Conservation (phyloP, 2,888 invertebrate species). For the Conistra vaccinii region DNA sequence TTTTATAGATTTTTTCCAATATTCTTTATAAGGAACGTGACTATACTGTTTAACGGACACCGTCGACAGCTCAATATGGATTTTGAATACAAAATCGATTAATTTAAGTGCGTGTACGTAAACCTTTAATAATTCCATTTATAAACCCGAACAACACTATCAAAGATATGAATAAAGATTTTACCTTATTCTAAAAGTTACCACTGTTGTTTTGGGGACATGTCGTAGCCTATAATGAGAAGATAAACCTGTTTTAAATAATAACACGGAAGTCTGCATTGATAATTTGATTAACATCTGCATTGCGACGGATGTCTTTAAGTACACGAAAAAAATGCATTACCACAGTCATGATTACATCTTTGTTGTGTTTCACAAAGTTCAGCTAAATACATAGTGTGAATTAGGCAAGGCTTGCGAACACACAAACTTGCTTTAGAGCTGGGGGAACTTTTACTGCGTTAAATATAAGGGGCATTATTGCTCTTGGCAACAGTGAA, state of each 20-base stretch:
- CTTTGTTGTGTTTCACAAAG: constrained; percentile 88
- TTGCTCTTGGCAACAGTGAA: constrained; percentile 73
- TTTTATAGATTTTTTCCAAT: constrained; percentile 83
- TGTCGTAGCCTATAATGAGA: constrained; percentile 45
- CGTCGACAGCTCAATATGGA: constrained; percentile 82
- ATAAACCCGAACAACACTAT: constrained; percentile 47
- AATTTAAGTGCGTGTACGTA: constrained; percentile 68
- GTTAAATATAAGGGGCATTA: constrained; percentile 76
- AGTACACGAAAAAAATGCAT: constrained; percentile 87
- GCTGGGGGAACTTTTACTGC: constrained; percentile 67
- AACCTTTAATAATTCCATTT: constrained; percentile 70
- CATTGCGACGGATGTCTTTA: constrained; percentile 80
- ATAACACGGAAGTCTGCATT: constrained; percentile 85
- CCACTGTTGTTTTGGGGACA: constrained; percentile 50
- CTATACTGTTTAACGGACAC: constrained; percentile 81
- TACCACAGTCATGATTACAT: constrained; percentile 87
- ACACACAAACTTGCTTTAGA: constrained; percentile 63
- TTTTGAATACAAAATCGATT: constrained; percentile 81
- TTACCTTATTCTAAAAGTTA: constrained; percentile 49
- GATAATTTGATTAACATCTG: constrained; percentile 87
- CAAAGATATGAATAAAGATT: constrained; percentile 31
- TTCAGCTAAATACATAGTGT: constrained; percentile 89
- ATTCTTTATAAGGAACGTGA: constrained; percentile 83
- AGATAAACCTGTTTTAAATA: constrained; percentile 83
- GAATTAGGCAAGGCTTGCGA: constrained; percentile 83